Conservation (phyloP, 2,113 vertebrate genomes). For the Heterotis niloticus region DNA sequence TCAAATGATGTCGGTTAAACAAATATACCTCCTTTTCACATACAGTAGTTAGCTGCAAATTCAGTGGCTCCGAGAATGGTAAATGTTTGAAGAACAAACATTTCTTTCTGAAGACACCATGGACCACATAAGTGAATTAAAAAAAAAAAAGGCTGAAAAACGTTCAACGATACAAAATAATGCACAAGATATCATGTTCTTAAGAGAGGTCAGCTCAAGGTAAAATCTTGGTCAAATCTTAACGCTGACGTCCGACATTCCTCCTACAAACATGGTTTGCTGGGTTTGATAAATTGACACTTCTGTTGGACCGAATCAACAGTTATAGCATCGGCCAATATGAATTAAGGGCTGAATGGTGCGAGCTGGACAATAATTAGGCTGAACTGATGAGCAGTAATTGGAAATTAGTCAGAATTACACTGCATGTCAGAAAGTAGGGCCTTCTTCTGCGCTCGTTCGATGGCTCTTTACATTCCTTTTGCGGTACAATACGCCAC, state of each 20-base stretch:
- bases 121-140: too few relatives aligned
- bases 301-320: slow-evolving; percentile 34
- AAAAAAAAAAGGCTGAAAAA: too few relatives aligned
- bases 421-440: slow-evolving; percentile 31
- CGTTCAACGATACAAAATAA: background rate
- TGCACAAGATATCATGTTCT: too few relatives aligned
- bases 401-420: slow-evolving; percentile 53
- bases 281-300: slow-evolving; percentile 44
- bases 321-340: slow-evolving; percentile 34
- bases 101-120: too few relatives aligned
- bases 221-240: background rate
- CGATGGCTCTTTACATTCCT: background rate
- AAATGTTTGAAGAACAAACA: background rate
- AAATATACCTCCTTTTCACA: too few relatives aligned
- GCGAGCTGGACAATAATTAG: slow-evolving; percentile 34
- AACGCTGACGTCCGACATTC: too few relatives aligned
- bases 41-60: background rate
- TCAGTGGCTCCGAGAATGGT: background rate
- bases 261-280: slow-evolving; percentile 29
- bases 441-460: background rate
- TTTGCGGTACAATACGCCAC: background rate
- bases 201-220: background rate
- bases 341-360: slow-evolving; percentile 29
- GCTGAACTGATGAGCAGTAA: slow-evolving; percentile 49
- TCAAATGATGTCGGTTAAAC: too few relatives aligned